Conservation (phyloP, 2,888 invertebrate species). For the Trissoscelio sp. region DNA sequence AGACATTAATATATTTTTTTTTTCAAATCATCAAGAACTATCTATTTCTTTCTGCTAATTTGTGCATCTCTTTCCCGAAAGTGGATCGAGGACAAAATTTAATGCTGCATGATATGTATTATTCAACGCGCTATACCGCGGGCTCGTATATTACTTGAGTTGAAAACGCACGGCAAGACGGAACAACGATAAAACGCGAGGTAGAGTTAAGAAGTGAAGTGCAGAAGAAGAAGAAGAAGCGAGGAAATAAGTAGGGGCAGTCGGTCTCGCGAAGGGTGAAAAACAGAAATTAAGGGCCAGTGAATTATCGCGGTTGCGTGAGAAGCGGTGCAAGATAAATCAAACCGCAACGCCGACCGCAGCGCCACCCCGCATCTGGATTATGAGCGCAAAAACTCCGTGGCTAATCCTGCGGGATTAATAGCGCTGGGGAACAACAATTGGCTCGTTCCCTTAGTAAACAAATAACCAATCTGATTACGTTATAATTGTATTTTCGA, state of each 20-base stretch:
- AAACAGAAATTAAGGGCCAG: constrained; percentile 82
- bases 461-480: constrained; percentile 17
- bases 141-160: constrained; percentile 50
- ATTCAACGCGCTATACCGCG: constrained; percentile 38
- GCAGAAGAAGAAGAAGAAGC: constrained; percentile 39
- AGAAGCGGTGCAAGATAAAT: constrained; percentile 82
- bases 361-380: constrained; percentile 78
- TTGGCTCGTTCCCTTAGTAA: neutral
- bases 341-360: constrained; percentile 80
- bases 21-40: no score
- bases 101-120: constrained; percentile 40
- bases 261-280: constrained; percentile 75
- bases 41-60: no score
- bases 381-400: constrained; percentile 79
- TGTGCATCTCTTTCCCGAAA: constrained; percentile 8
- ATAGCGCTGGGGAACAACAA: constrained; percentile 72
- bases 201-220: constrained; percentile 44
- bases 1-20: no score
- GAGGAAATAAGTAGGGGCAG: constrained; percentile 59
- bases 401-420: constrained; percentile 81
- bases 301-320: constrained; percentile 83
- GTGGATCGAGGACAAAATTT: constrained; percentile 24
- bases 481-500: neutral
- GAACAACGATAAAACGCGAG: constrained; percentile 39
- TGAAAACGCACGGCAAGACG: constrained; percentile 24